These are phyloP conservation scores for Nanorana parkeri DNA, from an alignment of 2,113 vertebrate genomes.

Conservation along the genomic window DNA sequence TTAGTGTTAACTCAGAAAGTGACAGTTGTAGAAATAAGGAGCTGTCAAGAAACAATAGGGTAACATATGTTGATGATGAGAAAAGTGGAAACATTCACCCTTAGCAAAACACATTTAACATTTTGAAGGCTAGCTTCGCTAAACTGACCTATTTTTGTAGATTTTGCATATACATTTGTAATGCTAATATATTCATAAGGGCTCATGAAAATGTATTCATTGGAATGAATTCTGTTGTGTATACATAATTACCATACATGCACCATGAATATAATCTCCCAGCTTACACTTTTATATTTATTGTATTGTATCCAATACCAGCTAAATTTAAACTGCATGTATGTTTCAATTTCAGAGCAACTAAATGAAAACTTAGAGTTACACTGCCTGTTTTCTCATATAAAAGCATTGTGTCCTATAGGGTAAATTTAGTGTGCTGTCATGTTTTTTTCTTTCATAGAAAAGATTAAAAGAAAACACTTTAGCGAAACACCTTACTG, in stretches of 20 bases:
- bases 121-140: slow-evolving; percentile 33
- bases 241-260: slow-evolving; percentile 48
- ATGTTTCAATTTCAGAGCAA: slow-evolving; percentile 32
- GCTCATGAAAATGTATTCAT: slow-evolving; percentile 31
- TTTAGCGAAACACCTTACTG: neutral
- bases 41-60: slow-evolving; percentile 49
- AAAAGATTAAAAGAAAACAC: too few relatives aligned
- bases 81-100: slow-evolving; percentile 39
- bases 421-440: neutral
- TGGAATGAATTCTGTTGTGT: slow-evolving; percentile 31
- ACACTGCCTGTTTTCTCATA: neutral
- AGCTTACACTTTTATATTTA: slow-evolving; percentile 34
- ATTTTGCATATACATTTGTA: slow-evolving; percentile 36
- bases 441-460: neutral
- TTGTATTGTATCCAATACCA: slow-evolving; percentile 9
- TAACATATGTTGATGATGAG: slow-evolving; percentile 52
- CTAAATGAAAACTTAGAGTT: slow-evolving; percentile 13
- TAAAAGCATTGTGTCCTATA: neutral
- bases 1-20: slow-evolving; percentile 32
- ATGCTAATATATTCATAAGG: slow-evolving; percentile 39
- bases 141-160: slow-evolving; percentile 49
- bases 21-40: slow-evolving; percentile 50
- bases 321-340: slow-evolving; percentile 10
- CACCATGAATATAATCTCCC: slow-evolving; percentile 20
- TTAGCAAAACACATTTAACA: slow-evolving; percentile 47